phyloP scores from a whole-genome alignment of 2,888 invertebrate species.

The Salticus scenicus region DNA sequence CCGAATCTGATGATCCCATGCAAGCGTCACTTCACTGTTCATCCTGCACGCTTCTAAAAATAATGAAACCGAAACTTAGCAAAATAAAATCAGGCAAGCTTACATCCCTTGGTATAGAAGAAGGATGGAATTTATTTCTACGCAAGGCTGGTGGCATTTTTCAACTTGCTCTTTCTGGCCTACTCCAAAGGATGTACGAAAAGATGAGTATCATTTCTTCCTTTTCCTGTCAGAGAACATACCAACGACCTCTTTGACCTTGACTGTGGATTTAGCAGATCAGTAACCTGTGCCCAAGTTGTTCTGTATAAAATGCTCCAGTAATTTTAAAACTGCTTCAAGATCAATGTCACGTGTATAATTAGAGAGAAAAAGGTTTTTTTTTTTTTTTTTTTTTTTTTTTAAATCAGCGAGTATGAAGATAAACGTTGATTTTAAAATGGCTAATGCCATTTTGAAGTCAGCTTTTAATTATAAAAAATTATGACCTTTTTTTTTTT shows the following conservation, averaged over 20 bases:
- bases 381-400: too few relatives aligned
- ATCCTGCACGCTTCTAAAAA: neutral
- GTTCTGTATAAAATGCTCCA: constrained; percentile 23
- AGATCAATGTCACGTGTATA: too few relatives aligned
- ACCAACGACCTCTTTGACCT: constrained; percentile 49
- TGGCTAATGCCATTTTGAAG: too few relatives aligned
- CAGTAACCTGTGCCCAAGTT: neutral
- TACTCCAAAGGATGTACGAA: constrained; percentile 36
- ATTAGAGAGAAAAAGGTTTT: too few relatives aligned
- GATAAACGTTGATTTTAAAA: too few relatives aligned
- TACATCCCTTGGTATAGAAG: neutral
- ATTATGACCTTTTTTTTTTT: too few relatives aligned
- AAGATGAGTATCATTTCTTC: constrained; percentile 37
- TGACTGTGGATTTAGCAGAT: constrained; percentile 24
- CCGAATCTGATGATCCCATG: neutral
- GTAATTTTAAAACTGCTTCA: constrained; percentile 32
- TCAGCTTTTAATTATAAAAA: too few relatives aligned
- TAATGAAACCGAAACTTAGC: neutral
- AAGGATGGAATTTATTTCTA: constrained; percentile 10
- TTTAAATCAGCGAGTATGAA: too few relatives aligned
- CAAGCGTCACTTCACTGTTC: too few relatives aligned
- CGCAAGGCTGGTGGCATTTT: constrained; percentile 33
- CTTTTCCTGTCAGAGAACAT: constrained; percentile 32
- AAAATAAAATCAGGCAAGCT: neutral
- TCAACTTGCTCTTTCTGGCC: neutral